Conservation (phyloP, 2,797 vertebrate genomes). For the Silurus aristotelis region DNA sequence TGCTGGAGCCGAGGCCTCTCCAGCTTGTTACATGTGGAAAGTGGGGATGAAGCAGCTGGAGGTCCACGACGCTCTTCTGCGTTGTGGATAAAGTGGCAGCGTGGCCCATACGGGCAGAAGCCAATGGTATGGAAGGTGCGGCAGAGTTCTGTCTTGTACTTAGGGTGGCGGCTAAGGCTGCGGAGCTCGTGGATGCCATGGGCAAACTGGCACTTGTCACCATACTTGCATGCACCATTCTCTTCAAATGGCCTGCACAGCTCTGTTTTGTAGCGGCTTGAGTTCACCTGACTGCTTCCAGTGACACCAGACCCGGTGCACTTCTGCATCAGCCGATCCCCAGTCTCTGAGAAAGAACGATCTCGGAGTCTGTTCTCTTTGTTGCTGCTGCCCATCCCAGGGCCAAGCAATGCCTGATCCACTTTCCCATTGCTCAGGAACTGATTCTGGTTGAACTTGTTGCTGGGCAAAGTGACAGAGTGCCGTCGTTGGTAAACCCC, state of each 20-base stretch:
- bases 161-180: constrained; percentile 89
- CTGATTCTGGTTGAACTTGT: constrained; percentile 94
- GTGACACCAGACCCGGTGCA: constrained; percentile 70
- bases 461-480: constrained; percentile 84
- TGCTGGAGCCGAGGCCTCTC: constrained; percentile 93
- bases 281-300: constrained; percentile 85
- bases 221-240: constrained; percentile 89
- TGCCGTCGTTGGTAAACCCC: constrained; percentile 90
- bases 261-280: constrained; percentile 94
- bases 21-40: constrained; percentile 75
- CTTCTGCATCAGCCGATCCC: constrained; percentile 87
- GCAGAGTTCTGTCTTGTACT: constrained; percentile 94
- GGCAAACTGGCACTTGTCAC: constrained; percentile 92
- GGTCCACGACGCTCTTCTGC: constrained; percentile 88
- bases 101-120: constrained; percentile 90
- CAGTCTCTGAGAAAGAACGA: constrained; percentile 94
- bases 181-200: constrained; percentile 91
- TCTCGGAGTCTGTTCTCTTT: constrained; percentile 93
- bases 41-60: constrained; percentile 70
- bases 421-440: constrained; percentile 88
- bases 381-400: constrained; percentile 79
- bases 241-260: constrained; percentile 92
- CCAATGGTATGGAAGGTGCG: constrained; percentile 97
- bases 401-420: constrained; percentile 79
- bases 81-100: constrained; percentile 94